Evolutionary conservation across 2,888 invertebrate species (phyloP).

Genomic region (Dynastes tityus): DNA sequence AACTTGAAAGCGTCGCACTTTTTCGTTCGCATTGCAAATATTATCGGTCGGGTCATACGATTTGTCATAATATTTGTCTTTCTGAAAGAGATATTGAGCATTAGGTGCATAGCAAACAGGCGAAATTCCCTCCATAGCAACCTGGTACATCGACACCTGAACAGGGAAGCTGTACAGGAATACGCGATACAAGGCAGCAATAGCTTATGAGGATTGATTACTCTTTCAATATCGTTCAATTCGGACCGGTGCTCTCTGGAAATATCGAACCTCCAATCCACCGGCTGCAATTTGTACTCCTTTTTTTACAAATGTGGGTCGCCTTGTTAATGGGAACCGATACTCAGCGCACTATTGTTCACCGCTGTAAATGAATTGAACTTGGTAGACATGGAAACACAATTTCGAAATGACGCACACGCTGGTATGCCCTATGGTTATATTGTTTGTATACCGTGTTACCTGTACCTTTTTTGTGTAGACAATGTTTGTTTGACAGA

Average conservation of each 20-base stretch:
- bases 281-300: constrained; percentile 73
- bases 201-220: constrained; percentile 77
- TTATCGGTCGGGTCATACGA: constrained; percentile 73
- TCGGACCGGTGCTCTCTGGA: constrained; percentile 71
- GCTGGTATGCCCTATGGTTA: constrained; percentile 9
- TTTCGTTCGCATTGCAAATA: constrained; percentile 81
- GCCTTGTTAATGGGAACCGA: constrained; percentile 74
- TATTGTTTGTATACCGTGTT: constrained; percentile 7
- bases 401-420: constrained; percentile 15
- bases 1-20: constrained; percentile 78
- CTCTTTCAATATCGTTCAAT: constrained; percentile 73
- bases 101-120: constrained; percentile 71
- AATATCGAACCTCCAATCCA: constrained; percentile 76
- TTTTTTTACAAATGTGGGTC: constrained; percentile 70
- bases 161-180: constrained; percentile 69
- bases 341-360: constrained; percentile 75
- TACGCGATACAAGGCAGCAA: constrained; percentile 64
- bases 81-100: constrained; percentile 74
- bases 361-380: constrained; percentile 60
- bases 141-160: constrained; percentile 61
- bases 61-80: constrained; percentile 74
- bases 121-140: constrained; percentile 56
- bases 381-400: constrained; percentile 41
- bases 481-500: constrained; percentile 7
- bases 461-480: not conserved